Evolutionary conservation across 2,888 invertebrate species (phyloP).

Genomic region (Metellina segmentata): DNA sequence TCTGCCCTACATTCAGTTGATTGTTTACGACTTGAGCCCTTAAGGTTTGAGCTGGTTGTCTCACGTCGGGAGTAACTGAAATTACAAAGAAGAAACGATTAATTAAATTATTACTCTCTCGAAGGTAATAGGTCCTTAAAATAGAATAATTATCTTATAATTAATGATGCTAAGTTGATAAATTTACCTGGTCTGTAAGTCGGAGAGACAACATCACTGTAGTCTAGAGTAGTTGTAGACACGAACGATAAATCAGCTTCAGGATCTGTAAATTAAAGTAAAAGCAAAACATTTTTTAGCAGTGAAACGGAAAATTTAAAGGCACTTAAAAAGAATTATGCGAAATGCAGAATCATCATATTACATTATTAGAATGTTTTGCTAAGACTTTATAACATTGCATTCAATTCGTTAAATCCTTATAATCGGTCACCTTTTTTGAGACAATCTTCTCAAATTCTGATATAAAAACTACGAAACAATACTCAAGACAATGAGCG

Average conservation of each 20-base stretch:
- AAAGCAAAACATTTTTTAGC: not conserved
- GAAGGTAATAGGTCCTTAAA: not conserved
- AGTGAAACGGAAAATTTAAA: not conserved
- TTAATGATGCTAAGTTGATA: not conserved
- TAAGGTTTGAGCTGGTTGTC: conserved; percentile 52
- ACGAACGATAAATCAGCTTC: conserved; percentile 72
- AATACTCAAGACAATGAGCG: too few relatives aligned
- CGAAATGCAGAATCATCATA: not conserved
- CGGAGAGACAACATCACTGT: conserved; percentile 39
- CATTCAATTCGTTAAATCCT: too few relatives aligned
- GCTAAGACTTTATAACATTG: not conserved
- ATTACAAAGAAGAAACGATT: not conserved
- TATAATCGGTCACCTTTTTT: too few relatives aligned
- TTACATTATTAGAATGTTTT: not conserved
- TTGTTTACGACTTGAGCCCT: conserved; percentile 60
- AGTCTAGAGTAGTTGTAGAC: conserved; percentile 62
- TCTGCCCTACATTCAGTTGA: conserved; percentile 69
- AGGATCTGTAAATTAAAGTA: conserved; percentile 40
- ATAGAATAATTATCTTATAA: not conserved
- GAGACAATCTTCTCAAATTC: too few relatives aligned
- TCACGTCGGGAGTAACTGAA: conserved; percentile 49
- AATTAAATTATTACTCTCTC: not conserved
- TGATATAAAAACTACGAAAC: too few relatives aligned
- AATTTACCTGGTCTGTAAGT: conserved; percentile 20
- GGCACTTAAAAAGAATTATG: not conserved